Percentiles rank a stretch among this genome's conserved stretches.
Conservation (phyloP, 2,797 vertebrate genomes). For the Cyclopterus lumpus region DNA sequence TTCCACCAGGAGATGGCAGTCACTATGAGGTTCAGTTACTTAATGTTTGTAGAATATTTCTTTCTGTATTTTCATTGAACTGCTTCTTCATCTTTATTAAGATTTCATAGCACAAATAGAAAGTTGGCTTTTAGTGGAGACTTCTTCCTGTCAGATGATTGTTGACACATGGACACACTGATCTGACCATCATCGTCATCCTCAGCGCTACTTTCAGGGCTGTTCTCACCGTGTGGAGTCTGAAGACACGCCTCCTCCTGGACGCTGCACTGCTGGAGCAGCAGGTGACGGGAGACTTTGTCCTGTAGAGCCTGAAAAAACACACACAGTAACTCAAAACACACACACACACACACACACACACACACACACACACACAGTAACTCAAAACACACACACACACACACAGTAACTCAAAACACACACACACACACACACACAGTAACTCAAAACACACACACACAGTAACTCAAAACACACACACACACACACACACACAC, state of each 20-base stretch:
- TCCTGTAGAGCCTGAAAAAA: conserved; percentile 67
- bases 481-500: conserved; percentile 50
- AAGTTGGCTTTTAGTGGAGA: no score
- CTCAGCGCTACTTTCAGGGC: neutral
- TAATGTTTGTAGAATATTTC: no score
- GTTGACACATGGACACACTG: no score
- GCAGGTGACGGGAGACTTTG: conserved; percentile 63
- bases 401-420: no score
- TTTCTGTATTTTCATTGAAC: no score
- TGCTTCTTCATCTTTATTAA: no score
- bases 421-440: neutral
- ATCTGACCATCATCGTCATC: neutral
- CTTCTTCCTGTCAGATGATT: no score
- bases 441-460: no score
- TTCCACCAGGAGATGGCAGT: no score
- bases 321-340: neutral
- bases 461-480: conserved; percentile 3
- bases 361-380: no score
- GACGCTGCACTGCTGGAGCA: conserved; percentile 62
- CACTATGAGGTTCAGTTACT: no score
- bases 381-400: conserved; percentile 13
- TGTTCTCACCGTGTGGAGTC: conserved; percentile 53
- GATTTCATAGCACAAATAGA: no score
- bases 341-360: neutral
- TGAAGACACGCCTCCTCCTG: conserved; percentile 3